Evolutionary conservation across 1,140 invertebrate genomes (phyloP), one percentile per base, ranked within the genome.

Genomic region (Drosophila pruinosa): DNA sequence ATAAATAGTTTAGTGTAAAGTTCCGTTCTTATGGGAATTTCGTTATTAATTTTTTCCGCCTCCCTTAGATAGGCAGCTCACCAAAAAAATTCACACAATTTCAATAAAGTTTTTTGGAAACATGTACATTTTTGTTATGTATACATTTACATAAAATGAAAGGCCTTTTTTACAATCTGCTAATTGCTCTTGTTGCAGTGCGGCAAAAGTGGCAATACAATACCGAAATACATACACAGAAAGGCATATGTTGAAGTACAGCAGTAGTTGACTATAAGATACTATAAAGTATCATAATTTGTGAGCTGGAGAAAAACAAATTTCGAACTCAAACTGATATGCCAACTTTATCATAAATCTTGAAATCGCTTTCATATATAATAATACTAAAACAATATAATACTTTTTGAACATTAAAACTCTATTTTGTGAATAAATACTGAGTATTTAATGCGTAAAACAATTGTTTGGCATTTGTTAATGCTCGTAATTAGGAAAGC

Each of bases 131-230:
- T n/a, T 58, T 6, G 8, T 17, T 21, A 45, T 52, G 4, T 19
- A 36, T 24, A 36, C 39, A 47, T 28, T 48, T 48, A 48, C 24
- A 48, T 24, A 24, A 21, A 12, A 36, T 6, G 36, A 50, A 64
- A 36, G 17, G 39, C 26, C 57, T 69, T 38, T 34, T 3, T 31
- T n/a, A 26, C 38, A 75, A 58, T 58, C 58, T 62, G 61, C 61
- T 78, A 76, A 85, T 85, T 69, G 67, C 43, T 62, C 36, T 75
- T 48, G 39, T 38, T 28, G 43, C 39, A 72, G 38, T 4, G 22
- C 43, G 5, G 58, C 43, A 47, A 22, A 22, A 43, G 45, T 43
- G 43, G 34, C 64, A 72, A 65, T 52, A n/a, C 43, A 43, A 75
- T 80, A 53, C 26, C 22, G 3, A 38, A 58, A 47, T 17, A 41